Conservation (phyloP, 2,888 invertebrate genomes). For the Celastrina argiolus region DNA sequence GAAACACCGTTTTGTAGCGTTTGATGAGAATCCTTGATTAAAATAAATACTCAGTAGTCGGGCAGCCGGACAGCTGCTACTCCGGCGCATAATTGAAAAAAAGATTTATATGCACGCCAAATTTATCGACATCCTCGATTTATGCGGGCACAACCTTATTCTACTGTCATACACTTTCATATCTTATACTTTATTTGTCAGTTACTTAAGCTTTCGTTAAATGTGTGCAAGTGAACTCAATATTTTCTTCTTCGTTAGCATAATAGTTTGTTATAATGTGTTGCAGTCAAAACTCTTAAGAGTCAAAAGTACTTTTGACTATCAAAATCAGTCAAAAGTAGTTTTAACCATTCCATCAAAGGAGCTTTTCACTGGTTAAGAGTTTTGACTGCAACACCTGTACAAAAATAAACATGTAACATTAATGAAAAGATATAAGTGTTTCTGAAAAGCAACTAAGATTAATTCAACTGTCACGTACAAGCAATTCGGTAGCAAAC, state of each 20-base stretch:
- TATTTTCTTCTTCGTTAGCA: background rate
- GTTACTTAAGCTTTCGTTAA: background rate
- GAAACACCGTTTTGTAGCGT: slow-evolving; percentile 44
- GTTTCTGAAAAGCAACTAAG: background rate
- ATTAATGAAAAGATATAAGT: background rate
- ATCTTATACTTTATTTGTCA: slow-evolving; percentile 11
- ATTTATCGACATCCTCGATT: slow-evolving; percentile 71
- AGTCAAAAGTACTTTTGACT: too few relatives aligned
- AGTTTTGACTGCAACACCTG: too few relatives aligned
- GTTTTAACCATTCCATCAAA: too few relatives aligned
- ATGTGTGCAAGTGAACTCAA: background rate
- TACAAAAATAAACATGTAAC: too few relatives aligned
- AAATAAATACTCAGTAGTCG: slow-evolving; percentile 72
- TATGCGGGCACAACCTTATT: slow-evolving; percentile 38
- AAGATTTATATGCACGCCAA: slow-evolving; percentile 73
- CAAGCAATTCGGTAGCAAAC: background rate
- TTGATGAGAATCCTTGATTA: slow-evolving; percentile 65
- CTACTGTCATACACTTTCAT: slow-evolving; percentile 14
- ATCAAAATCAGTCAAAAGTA: too few relatives aligned
- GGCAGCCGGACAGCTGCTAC: slow-evolving; percentile 65
- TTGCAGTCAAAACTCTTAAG: too few relatives aligned
- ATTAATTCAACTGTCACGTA: background rate
- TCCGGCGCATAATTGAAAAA: slow-evolving; percentile 71
- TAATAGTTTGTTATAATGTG: background rate
- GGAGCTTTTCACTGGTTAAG: too few relatives aligned